Percentiles rank a stretch among this genome's conserved stretches.
These are phyloP conservation scores for Drosophila tropicalis DNA, from an alignment of 1,140 invertebrate genomes.

Conservation along the genomic window DNA sequence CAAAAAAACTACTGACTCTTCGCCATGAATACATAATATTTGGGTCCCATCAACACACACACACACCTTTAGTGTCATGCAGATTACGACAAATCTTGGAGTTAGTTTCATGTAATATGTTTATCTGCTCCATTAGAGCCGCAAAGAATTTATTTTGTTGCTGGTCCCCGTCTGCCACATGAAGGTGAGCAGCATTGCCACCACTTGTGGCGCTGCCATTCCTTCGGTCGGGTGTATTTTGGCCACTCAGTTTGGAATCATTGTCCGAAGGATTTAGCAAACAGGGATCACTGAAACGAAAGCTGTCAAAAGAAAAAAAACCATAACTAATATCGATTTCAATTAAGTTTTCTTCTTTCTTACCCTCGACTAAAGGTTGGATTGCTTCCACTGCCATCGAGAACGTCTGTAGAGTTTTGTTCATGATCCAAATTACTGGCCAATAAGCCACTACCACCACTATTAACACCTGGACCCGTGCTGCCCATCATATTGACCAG, in stretches of 20 bases:
- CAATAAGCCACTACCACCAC: conserved; percentile 39
- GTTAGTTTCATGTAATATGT: conserved; percentile 81
- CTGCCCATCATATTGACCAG: conserved; percentile 75
- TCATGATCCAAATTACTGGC: conserved; percentile 63
- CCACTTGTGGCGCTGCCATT: conserved; percentile 50
- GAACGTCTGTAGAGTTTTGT: conserved; percentile 77
- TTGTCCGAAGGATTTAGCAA: conserved; percentile 80
- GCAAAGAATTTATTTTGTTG: conserved; percentile 80
- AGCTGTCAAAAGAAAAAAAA: conserved; percentile 43
- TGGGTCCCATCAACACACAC: neutral
- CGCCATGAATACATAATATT: neutral
- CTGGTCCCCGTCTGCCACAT: conserved; percentile 23
- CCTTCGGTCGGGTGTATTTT: conserved; percentile 74
- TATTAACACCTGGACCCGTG: conserved; percentile 24
- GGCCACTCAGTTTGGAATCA: conserved; percentile 78
- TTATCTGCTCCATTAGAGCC: conserved; percentile 80
- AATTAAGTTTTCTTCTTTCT: neutral
- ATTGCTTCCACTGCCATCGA: conserved; percentile 77
- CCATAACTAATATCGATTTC: neutral
- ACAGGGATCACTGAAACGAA: conserved; percentile 82
- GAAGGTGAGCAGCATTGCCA: conserved; percentile 43
- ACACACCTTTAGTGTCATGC: conserved; percentile 82
- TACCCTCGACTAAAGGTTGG: conserved; percentile 75
- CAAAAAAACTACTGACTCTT: neutral
- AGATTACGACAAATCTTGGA: conserved; percentile 83